Evolutionary conservation across 2,888 invertebrate genomes (phyloP).

Genomic region (Lasioglossum vierecki): DNA sequence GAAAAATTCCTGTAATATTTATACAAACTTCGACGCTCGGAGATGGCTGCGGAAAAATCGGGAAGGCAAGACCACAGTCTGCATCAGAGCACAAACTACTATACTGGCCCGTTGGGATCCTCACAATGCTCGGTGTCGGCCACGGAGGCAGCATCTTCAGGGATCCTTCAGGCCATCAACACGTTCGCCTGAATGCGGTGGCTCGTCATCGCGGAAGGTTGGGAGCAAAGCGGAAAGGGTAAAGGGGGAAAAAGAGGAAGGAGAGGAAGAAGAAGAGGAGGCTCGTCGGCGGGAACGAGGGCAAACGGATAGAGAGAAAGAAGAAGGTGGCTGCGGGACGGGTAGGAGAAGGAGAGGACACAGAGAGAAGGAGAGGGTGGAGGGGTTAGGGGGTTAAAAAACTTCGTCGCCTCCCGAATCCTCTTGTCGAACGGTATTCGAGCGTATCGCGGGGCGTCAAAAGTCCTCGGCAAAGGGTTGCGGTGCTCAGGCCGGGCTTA

Average conservation of each 20-base stretch:
- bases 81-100: neutral
- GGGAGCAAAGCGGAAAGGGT: neutral
- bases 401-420: conserved; percentile 62
- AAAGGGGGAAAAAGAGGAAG: neutral
- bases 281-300: neutral
- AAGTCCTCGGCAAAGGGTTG: conserved; percentile 65
- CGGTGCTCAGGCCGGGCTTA: conserved; percentile 48
- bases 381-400: conserved; percentile 11
- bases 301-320: neutral
- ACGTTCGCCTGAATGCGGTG: conserved; percentile 8
- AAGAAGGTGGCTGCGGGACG: neutral
- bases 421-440: conserved; percentile 65
- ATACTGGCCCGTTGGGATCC: neutral
- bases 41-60: neutral
- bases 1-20: neutral
- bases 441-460: conserved; percentile 59
- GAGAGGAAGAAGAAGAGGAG: neutral
- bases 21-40: neutral
- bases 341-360: neutral
- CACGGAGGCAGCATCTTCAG: neutral
- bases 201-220: conserved; percentile 5
- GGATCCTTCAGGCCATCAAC: conserved; percentile 1
- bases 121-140: conserved; percentile 3
- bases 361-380: neutral
- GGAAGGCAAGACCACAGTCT: neutral